Evolutionary conservation across 2,113 vertebrate genomes (phyloP).

Genomic region (Microcebus lehilahytsara): DNA sequence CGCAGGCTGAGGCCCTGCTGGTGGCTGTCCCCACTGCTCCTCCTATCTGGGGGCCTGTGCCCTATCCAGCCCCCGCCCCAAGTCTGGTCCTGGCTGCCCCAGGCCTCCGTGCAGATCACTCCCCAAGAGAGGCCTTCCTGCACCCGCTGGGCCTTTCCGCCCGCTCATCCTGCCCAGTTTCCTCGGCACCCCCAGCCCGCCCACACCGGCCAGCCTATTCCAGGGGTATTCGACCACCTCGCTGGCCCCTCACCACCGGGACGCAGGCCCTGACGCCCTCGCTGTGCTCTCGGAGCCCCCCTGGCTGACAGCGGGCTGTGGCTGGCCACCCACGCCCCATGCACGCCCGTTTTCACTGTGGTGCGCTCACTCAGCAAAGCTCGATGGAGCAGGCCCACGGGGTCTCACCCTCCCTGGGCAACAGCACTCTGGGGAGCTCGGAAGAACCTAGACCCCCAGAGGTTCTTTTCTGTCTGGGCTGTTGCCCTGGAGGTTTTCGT

Average conservation of each 20-base stretch:
- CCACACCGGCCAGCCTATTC: background rate
- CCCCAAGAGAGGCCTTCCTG: rapidly evolving
- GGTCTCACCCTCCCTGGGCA: background rate
- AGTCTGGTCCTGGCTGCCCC: background rate
- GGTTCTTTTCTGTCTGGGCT: background rate
- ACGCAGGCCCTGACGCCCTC: background rate
- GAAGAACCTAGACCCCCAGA: background rate
- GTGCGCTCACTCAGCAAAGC: background rate
- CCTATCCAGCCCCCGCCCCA: rapidly evolving
- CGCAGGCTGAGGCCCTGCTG: rapidly evolving
- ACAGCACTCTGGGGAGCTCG: background rate
- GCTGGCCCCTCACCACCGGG: background rate
- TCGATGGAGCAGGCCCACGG: background rate
- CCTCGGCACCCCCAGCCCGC: background rate
- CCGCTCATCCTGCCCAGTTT: background rate
- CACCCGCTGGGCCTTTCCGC: background rate
- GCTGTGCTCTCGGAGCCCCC: background rate
- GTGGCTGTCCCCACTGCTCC: rapidly evolving
- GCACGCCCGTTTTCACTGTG: background rate
- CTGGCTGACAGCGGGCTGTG: background rate
- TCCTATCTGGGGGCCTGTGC: background rate
- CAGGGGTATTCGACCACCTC: background rate
- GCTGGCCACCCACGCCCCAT: background rate
- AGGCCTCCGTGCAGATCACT: background rate
- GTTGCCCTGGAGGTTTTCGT: background rate